Conservation (phyloP, 1,140 invertebrate genomes). For the Drosophila guanche region DNA sequence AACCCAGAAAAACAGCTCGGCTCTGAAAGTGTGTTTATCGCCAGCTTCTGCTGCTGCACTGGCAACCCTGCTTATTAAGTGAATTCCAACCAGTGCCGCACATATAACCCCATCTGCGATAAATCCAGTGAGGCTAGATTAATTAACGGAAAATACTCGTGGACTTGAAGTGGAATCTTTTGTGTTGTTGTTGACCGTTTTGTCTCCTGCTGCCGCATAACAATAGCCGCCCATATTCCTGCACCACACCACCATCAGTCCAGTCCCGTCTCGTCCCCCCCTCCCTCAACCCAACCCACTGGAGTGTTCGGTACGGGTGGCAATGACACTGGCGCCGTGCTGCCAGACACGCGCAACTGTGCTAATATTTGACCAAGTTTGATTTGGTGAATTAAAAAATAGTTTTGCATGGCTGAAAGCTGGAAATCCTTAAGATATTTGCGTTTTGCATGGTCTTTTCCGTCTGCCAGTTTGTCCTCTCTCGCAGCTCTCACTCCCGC, state of each 20-base stretch:
- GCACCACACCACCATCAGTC: too few species aligned
- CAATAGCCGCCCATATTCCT: too few species aligned
- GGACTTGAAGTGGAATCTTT: conserved; percentile 24
- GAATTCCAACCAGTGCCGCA: conserved; percentile 39
- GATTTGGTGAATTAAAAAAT: too few species aligned
- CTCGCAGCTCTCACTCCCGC: too few species aligned
- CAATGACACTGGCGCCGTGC: too few species aligned
- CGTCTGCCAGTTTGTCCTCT: background rate
- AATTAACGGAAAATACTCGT: conserved; percentile 37
- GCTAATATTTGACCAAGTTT: too few species aligned
- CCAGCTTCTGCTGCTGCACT: conserved; percentile 8
- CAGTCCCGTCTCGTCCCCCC: too few species aligned
- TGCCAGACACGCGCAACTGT: too few species aligned
- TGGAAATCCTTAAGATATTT: conserved; percentile 6
- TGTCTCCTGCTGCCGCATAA: too few species aligned
- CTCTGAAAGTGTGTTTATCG: conserved; percentile 14
- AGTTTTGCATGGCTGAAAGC: too few species aligned
- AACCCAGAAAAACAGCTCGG: background rate
- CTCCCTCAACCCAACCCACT: too few species aligned
- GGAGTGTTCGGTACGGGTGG: too few species aligned
- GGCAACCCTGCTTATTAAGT: conserved; percentile 48
- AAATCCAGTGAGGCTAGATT: conserved; percentile 9
- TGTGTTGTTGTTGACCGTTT: conserved; percentile 1
- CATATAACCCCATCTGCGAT: conserved; percentile 6
- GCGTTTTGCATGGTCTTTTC: conserved; percentile 6